Conservation (phyloP, 2,797 vertebrate genomes). For the Girardinus metallicus region DNA sequence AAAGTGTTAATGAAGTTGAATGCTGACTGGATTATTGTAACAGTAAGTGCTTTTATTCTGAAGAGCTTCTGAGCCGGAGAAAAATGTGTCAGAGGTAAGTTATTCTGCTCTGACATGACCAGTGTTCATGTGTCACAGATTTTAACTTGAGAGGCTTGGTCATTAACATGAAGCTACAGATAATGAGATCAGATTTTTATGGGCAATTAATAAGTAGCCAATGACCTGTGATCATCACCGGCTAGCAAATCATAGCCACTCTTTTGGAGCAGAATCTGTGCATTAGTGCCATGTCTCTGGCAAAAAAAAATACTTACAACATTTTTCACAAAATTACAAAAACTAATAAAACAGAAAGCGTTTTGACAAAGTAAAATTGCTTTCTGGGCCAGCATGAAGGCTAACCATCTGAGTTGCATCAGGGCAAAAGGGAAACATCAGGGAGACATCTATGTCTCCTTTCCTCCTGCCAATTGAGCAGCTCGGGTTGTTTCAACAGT, state of each 20-base stretch:
- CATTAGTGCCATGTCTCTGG: neutral
- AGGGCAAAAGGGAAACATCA: constrained; percentile 41
- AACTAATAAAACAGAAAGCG: neutral
- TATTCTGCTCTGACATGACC: neutral
- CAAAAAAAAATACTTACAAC: neutral
- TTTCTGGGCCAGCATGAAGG: constrained; percentile 15
- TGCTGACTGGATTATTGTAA: neutral
- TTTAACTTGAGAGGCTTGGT: neutral
- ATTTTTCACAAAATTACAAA: neutral
- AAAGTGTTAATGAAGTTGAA: neutral
- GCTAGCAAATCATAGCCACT: neutral
- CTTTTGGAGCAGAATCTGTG: neutral
- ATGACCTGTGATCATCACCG: neutral
- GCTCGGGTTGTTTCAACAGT: constrained; percentile 54
- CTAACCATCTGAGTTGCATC: constrained; percentile 40
- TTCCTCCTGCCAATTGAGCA: constrained; percentile 66
- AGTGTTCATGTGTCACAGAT: neutral
- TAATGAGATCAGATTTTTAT: neutral
- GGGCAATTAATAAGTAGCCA: neutral
- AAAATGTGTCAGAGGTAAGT: neutral
- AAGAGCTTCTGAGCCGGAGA: neutral
- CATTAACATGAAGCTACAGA: neutral
- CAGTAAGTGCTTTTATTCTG: neutral
- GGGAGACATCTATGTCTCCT: constrained; percentile 62
- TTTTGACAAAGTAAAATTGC: neutral